A percentile compares a stretch with the other conserved stretches of the same genome.
These are phyloP conservation scores for Fringilla coelebs DNA, from an alignment of 2,797 vertebrate species.

Conservation along the genomic window DNA sequence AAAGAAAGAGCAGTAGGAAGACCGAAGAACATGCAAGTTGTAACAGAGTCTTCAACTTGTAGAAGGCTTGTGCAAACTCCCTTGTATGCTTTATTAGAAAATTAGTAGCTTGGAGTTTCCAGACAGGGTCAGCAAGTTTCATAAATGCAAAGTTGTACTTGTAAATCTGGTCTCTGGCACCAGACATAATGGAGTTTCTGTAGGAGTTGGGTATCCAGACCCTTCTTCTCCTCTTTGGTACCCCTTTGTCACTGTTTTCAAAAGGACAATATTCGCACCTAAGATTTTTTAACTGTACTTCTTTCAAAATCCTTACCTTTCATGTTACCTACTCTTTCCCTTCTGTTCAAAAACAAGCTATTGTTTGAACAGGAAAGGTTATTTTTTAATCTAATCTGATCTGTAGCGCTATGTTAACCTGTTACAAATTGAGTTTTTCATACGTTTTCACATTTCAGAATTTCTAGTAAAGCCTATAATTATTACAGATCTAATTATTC, in stretches of 20 bases:
- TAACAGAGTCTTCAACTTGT: background rate
- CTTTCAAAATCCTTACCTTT: background rate
- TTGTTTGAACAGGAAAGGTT: background rate
- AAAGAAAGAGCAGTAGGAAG: background rate
- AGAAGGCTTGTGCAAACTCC: rapidly evolving
- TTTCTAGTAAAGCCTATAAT: conserved; percentile 17
- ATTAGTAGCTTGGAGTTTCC: background rate
- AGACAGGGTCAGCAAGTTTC: background rate
- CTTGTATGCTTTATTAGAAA: background rate
- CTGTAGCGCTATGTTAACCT: background rate
- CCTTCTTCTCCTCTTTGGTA: background rate
- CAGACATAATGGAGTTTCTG: background rate
- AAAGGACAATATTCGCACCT: background rate
- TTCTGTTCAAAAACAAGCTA: background rate
- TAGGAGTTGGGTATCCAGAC: background rate
- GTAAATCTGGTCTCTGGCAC: background rate
- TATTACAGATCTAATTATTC: conserved; percentile 13
- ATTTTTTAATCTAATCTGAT: conserved; percentile 1
- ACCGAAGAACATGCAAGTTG: background rate
- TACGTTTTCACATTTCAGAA: background rate
- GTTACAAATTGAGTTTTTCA: background rate
- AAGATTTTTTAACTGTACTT: background rate
- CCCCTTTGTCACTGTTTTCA: background rate
- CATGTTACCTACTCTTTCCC: background rate
- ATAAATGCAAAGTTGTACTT: background rate